Evolutionary conservation across 2,113 vertebrate genomes (phyloP).

Genomic region (Hucho hucho): DNA sequence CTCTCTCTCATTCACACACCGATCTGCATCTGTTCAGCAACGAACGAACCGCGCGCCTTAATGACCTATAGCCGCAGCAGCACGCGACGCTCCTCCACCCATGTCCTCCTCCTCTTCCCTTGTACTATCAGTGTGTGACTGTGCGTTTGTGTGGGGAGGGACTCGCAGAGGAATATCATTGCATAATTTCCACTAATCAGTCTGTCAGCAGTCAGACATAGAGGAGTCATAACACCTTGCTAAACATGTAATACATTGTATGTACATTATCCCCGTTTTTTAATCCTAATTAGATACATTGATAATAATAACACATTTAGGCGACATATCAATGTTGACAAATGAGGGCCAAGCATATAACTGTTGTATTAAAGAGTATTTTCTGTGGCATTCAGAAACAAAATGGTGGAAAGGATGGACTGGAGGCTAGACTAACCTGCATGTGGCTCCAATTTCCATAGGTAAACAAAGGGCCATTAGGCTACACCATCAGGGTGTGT

Average conservation of each 20-base stretch:
- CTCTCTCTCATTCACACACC: slow-evolving; percentile 30
- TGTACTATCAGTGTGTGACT: slow-evolving; percentile 3
- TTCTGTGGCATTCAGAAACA: too few relatives aligned
- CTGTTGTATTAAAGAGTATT: too few relatives aligned
- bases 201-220: slow-evolving; percentile 5
- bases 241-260: too few relatives aligned
- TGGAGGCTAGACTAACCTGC: slow-evolving; percentile 46
- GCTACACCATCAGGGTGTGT: background rate
- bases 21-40: slow-evolving; percentile 58
- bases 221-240: too few relatives aligned
- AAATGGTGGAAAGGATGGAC: background rate
- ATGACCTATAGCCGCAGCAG: slow-evolving; percentile 56
- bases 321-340: too few relatives aligned
- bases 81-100: slow-evolving; percentile 69
- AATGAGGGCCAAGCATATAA: too few relatives aligned
- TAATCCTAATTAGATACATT: too few relatives aligned
- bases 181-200: slow-evolving; percentile 62
- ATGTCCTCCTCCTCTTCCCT: slow-evolving; percentile 16
- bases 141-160: slow-evolving; percentile 13
- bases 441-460: slow-evolving; percentile 54
- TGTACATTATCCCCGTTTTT: too few relatives aligned
- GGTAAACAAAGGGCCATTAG: slow-evolving; percentile 56
- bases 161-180: slow-evolving; percentile 65
- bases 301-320: too few relatives aligned
- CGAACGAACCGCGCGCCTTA: slow-evolving; percentile 39